A percentile compares a stretch with the other conserved stretches of the same genome.
phyloP scores from a whole-genome alignment of 2,888 invertebrate species.

The Leptodirus hochenwartii region DNA sequence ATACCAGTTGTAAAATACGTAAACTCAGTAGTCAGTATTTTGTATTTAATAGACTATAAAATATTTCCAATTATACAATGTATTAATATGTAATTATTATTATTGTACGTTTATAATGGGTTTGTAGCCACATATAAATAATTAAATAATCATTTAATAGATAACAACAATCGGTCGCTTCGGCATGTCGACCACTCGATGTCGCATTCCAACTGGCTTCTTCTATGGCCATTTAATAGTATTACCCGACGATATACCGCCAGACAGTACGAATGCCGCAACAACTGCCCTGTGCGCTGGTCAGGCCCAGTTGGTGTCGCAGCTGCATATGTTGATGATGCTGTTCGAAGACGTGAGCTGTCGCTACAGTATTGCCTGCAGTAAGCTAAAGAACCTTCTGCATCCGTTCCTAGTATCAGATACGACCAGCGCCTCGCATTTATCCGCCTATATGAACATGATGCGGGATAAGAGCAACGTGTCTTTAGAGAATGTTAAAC shows the following conservation, averaged over 20 bases:
- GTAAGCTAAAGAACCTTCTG: constrained; percentile 62
- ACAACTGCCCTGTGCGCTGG: constrained; percentile 19
- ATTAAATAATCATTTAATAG: too few relatives aligned
- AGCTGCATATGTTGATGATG: constrained; percentile 45
- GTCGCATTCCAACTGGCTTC: constrained; percentile 80
- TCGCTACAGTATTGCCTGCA: constrained; percentile 66
- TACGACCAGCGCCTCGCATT: constrained; percentile 63
- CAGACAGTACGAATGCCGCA: constrained; percentile 21
- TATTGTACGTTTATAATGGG: too few relatives aligned
- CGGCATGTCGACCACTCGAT: constrained; percentile 78
- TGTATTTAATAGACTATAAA: too few relatives aligned
- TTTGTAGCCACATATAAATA: too few relatives aligned
- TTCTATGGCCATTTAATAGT: constrained; percentile 83
- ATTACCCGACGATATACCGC: constrained; percentile 35
- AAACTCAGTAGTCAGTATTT: too few relatives aligned
- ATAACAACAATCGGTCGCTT: constrained; percentile 83
- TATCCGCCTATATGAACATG: constrained; percentile 60
- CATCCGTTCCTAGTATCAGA: constrained; percentile 63
- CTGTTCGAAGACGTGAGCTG: constrained; percentile 66
- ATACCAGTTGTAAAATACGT: too few relatives aligned
- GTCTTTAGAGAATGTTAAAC: constrained; percentile 29
- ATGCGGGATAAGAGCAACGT: constrained; percentile 19
- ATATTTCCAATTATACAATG: too few relatives aligned
- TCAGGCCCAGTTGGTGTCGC: constrained; percentile 30
- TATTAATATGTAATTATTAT: too few relatives aligned